Evolutionary conservation across 2,888 invertebrate species (phyloP).

Genomic region (Cheilosia variabilis): DNA sequence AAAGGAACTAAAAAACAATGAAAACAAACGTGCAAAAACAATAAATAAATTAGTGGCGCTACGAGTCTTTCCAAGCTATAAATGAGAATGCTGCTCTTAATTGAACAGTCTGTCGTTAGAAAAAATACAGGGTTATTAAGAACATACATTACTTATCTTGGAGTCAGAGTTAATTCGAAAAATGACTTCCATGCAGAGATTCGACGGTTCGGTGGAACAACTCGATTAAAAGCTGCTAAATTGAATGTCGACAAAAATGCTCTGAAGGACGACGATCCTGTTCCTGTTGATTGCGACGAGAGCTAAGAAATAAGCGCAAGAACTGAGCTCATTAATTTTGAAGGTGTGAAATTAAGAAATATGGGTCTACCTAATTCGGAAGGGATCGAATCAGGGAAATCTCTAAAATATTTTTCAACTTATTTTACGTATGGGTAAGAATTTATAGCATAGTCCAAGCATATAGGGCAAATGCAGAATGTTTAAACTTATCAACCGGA

Average conservation of each 20-base stretch:
- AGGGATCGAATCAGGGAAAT: no score
- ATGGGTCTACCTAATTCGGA: no score
- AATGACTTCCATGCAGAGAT: conserved; percentile 54
- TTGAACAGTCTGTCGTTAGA: background rate
- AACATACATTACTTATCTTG: conserved; percentile 37
- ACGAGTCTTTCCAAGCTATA: background rate
- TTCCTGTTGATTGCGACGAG: conserved; percentile 18
- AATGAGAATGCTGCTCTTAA: background rate
- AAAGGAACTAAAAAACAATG: conserved; percentile 13
- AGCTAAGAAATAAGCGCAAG: conserved; percentile 35
- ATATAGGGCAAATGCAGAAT: no score
- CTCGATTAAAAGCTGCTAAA: conserved; percentile 48
- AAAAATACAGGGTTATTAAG: background rate
- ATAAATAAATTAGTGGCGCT: conserved; percentile 37
- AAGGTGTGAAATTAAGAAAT: background rate
- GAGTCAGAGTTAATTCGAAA: conserved; percentile 50
- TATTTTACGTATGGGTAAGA: no score
- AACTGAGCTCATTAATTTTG: background rate
- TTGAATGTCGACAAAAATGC: conserved; percentile 63
- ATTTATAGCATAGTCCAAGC: no score
- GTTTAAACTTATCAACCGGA: no score
- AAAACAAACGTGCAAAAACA: conserved; percentile 46
- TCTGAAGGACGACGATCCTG: conserved; percentile 33
- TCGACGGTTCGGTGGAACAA: conserved; percentile 40
- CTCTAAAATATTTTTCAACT: no score